Conservation (phyloP, 2,888 invertebrate species). For the Hetaerina titia region DNA sequence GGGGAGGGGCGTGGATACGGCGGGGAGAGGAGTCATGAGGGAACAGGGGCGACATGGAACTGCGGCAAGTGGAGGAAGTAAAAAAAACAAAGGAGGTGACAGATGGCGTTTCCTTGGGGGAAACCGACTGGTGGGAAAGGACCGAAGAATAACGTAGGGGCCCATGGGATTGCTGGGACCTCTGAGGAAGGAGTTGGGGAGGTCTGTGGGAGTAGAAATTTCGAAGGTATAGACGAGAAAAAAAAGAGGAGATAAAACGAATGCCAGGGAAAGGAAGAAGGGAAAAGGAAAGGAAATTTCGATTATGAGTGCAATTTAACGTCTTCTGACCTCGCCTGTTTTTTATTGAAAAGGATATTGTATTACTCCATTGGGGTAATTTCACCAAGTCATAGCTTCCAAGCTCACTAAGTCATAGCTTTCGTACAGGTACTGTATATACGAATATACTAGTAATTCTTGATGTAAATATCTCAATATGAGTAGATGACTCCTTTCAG, state of each 20-base stretch:
- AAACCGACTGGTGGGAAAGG: constrained; percentile 30
- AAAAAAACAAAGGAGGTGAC: constrained; percentile 60
- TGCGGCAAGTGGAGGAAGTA: constrained; percentile 34
- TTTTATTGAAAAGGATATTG: constrained; percentile 24
- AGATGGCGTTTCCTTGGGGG: constrained; percentile 60
- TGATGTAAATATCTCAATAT: not conserved
- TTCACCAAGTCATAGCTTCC: not conserved
- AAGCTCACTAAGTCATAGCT: not conserved
- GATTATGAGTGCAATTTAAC: constrained; percentile 32
- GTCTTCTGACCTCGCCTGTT: not conserved
- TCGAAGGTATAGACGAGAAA: not conserved
- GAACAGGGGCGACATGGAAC: constrained; percentile 37
- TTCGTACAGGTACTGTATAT: not conserved
- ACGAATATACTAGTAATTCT: not conserved
- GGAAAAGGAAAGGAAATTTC: constrained; percentile 23
- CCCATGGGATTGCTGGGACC: not conserved
- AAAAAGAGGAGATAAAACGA: not conserved
- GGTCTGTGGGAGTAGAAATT: not conserved
- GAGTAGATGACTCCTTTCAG: not conserved
- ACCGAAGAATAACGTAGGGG: constrained; percentile 31
- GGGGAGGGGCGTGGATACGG: not conserved
- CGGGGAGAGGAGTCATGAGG: not conserved
- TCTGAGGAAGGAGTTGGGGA: not conserved
- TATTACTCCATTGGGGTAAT: not conserved
- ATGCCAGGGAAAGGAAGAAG: not conserved